Evolutionary conservation across 2,113 vertebrate genomes (phyloP).

Genomic region (Sprattus sprattus): DNA sequence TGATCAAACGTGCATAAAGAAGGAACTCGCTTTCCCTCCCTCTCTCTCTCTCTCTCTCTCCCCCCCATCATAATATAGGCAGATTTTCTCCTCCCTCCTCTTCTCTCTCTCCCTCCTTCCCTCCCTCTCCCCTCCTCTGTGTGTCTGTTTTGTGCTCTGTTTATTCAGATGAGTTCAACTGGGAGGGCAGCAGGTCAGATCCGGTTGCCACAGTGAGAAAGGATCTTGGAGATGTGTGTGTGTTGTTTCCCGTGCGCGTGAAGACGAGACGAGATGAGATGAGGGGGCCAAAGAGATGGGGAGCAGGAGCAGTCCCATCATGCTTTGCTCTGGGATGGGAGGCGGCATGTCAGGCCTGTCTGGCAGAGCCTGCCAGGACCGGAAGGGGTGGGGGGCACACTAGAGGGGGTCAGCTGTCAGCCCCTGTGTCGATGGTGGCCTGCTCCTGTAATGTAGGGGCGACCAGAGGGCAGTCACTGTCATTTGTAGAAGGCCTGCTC

Average conservation of each 20-base stretch:
- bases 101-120: slow-evolving; percentile 17
- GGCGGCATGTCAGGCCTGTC: slow-evolving; percentile 58
- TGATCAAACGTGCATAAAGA: slow-evolving; percentile 82
- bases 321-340: slow-evolving; percentile 50
- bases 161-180: slow-evolving; percentile 79
- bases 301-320: slow-evolving; percentile 63
- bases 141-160: slow-evolving; percentile 63
- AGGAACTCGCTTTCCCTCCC: slow-evolving; percentile 41
- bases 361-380: slow-evolving; percentile 50
- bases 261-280: slow-evolving; percentile 20
- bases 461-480: slow-evolving; percentile 67
- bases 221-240: slow-evolving; percentile 53
- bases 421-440: slow-evolving; percentile 70
- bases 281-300: slow-evolving; percentile 7
- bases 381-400: slow-evolving; percentile 34
- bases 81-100: slow-evolving; percentile 55
- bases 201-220: slow-evolving; percentile 76
- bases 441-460: slow-evolving; percentile 68
- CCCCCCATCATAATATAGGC: slow-evolving; percentile 58
- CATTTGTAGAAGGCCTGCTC: slow-evolving; percentile 71
- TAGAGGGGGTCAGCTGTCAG: slow-evolving; percentile 74
- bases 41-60: slow-evolving; percentile 4
- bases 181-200: slow-evolving; percentile 81
- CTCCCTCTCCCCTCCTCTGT: slow-evolving; percentile 56
- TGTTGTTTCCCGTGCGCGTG: slow-evolving; percentile 10